Conservation (phyloP, 2,888 invertebrate genomes). For the Notodonta ziczac region DNA sequence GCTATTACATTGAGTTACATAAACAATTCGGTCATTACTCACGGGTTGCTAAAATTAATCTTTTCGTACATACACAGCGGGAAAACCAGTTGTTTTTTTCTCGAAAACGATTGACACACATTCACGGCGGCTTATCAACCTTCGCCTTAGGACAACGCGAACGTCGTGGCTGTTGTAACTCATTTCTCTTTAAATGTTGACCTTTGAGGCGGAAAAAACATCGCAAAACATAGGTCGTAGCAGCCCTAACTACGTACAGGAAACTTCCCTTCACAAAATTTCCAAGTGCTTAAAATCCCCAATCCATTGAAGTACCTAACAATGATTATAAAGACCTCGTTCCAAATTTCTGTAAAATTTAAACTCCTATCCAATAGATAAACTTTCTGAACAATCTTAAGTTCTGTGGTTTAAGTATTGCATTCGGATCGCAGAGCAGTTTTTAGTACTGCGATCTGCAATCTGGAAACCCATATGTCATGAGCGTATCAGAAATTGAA, state of each 20-base stretch:
- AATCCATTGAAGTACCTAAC: no score
- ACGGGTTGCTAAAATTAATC: constrained; percentile 2
- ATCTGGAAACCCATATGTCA: no score
- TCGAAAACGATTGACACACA: constrained; percentile 53
- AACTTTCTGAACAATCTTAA: no score
- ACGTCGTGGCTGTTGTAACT: constrained; percentile 15
- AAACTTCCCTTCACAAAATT: no score
- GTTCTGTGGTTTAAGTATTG: no score
- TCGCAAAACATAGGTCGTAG: neutral
- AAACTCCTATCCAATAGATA: no score
- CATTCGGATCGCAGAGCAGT: no score
- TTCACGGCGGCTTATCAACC: constrained; percentile 30
- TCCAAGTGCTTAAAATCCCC: no score
- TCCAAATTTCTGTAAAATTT: no score
- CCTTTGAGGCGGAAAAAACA: constrained; percentile 15
- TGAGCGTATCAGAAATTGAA: no score
- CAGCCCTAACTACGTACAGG: neutral
- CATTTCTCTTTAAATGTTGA: constrained; percentile 20
- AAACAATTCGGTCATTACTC: neutral
- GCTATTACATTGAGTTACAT: neutral
- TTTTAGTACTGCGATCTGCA: no score
- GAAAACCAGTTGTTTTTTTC: constrained; percentile 48
- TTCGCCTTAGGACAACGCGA: constrained; percentile 24
- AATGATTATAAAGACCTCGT: no score
- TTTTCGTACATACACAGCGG: constrained; percentile 19